Evolutionary conservation across 2,113 vertebrate species (phyloP).

Genomic region (Phylloscopus whistleri): DNA sequence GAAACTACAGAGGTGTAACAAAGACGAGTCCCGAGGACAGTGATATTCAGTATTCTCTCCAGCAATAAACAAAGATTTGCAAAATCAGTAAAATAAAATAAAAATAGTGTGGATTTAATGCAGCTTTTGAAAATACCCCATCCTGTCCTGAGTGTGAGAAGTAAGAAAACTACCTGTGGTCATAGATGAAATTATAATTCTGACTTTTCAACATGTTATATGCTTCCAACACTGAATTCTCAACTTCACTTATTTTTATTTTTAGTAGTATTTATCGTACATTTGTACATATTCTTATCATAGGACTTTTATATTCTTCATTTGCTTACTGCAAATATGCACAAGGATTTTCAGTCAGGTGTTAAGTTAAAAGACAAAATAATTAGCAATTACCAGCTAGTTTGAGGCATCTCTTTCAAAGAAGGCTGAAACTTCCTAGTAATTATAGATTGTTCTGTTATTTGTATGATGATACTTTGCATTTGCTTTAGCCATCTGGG

Average conservation of each 20-base stretch:
- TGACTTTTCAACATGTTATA: neutral
- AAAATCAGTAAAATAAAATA: neutral
- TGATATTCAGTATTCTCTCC: neutral
- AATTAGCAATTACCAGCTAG: neutral
- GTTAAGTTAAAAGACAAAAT: neutral
- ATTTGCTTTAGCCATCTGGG: neutral
- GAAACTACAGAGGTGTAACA: slow-evolving; percentile 46
- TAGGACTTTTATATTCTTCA: neutral
- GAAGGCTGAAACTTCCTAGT: neutral
- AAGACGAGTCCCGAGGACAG: slow-evolving; percentile 29
- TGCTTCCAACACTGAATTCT: neutral
- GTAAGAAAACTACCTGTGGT: neutral
- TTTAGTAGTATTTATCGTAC: neutral
- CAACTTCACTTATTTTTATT: neutral
- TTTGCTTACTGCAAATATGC: neutral
- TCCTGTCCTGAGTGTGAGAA: neutral
- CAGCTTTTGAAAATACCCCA: neutral
- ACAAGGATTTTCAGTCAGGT: neutral
- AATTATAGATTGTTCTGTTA: neutral
- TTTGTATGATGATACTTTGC: neutral
- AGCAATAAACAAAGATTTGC: slow-evolving; percentile 48
- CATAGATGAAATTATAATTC: neutral
- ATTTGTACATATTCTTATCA: neutral
- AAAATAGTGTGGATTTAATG: neutral
- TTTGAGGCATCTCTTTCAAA: neutral